Evolutionary conservation across 2,797 vertebrate genomes (phyloP).

Genomic region (Argya squamiceps): DNA sequence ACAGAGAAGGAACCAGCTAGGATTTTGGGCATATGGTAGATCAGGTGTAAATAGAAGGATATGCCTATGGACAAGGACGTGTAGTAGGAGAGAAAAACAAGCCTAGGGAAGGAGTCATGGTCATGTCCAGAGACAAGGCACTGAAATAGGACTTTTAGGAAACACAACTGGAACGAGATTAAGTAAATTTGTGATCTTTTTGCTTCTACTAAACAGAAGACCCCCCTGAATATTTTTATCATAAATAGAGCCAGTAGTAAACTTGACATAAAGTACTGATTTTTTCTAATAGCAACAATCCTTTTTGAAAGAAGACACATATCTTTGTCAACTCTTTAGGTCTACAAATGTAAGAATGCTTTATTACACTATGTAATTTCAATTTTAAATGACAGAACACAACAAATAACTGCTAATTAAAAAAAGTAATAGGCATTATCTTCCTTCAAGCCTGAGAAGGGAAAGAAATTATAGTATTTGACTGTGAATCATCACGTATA

Average conservation of each 20-base stretch:
- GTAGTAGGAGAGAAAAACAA: background rate
- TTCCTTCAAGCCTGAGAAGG: background rate
- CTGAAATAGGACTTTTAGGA: background rate
- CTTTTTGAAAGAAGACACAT: background rate
- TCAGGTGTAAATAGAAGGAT: background rate
- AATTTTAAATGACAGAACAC: background rate
- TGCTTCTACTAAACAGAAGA: background rate
- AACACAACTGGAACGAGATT: background rate
- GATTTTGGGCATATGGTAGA: background rate
- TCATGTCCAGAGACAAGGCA: background rate
- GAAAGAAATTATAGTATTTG: background rate
- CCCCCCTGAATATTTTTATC: background rate
- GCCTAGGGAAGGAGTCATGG: background rate
- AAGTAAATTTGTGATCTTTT: background rate
- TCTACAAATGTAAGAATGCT: background rate
- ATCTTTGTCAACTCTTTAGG: background rate
- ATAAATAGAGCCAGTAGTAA: background rate
- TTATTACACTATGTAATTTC: background rate
- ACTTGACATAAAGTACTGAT: background rate
- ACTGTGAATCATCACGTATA: background rate
- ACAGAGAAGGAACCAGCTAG: background rate
- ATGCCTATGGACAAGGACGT: background rate
- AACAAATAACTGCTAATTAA: background rate
- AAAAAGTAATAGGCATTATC: background rate
- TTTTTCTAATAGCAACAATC: background rate